Evolutionary conservation across 30 jellyfish, hydroid and myxozoan species (phyloP).

Genomic region (Hydractinia echinata): DNA sequence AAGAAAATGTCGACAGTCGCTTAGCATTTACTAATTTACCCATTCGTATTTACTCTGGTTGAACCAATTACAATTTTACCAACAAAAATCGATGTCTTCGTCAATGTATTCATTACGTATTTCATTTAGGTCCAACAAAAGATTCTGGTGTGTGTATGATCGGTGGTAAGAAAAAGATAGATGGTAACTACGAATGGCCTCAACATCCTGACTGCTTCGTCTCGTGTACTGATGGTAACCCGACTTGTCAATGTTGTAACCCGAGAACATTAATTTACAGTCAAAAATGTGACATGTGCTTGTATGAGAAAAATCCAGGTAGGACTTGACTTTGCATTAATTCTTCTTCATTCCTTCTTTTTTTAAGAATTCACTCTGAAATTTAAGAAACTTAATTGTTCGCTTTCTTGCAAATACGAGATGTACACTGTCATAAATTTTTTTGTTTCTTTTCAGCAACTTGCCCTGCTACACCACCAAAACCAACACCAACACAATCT

Average conservation of each 20-base stretch:
- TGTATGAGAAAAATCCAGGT: conserved; percentile 13
- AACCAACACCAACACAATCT: neutral
- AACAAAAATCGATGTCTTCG: too few relatives aligned
- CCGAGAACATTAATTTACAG: neutral
- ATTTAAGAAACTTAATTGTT: too few relatives aligned
- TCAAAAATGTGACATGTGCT: conserved; percentile 7
- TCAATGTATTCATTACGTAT: too few relatives aligned
- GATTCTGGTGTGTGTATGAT: neutral
- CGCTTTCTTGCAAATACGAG: too few relatives aligned
- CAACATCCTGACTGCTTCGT: conserved; percentile 7
- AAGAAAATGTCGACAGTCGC: too few relatives aligned
- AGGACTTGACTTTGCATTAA: neutral
- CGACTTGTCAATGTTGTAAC: conserved; percentile 17
- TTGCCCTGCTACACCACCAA: conserved; percentile 8
- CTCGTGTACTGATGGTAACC: conserved; percentile 13
- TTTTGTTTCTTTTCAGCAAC: neutral
- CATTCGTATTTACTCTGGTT: too few relatives aligned
- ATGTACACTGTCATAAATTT: neutral
- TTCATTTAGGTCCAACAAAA: neutral
- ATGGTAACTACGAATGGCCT: conserved; percentile 20
- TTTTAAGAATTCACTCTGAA: neutral
- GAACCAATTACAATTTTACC: too few relatives aligned
- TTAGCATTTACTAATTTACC: too few relatives aligned
- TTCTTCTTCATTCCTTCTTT: neutral
- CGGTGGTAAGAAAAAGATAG: neutral